Percentiles rank a stretch among this genome's conserved stretches.
Conservation (phyloP, 2,113 vertebrate genomes). For the Equus quagga region DNA sequence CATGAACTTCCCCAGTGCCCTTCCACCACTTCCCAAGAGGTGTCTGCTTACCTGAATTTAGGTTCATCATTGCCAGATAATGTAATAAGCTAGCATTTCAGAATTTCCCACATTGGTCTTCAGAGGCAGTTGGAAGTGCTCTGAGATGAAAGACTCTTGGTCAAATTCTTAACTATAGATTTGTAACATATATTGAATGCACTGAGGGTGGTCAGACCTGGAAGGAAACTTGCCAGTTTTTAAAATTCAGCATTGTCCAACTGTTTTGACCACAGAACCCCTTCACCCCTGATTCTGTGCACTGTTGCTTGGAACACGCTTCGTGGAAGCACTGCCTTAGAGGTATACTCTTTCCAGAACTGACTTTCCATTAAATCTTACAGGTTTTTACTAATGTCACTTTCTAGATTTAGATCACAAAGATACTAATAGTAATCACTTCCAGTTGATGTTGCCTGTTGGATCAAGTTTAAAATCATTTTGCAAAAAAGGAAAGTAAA, state of each 20-base stretch:
- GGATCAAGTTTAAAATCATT: conserved; percentile 45
- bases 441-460: background rate
- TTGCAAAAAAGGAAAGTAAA: conserved; percentile 53
- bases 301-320: conserved; percentile 8
- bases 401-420: conserved; percentile 40
- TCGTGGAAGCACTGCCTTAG: background rate
- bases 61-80: background rate
- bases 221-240: background rate
- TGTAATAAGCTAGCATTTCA: background rate
- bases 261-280: background rate
- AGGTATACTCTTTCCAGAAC: background rate
- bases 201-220: background rate
- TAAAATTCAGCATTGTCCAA: background rate
- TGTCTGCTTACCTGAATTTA: background rate
- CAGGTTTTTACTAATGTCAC: background rate
- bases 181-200: background rate
- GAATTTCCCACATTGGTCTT: background rate
- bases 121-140: background rate
- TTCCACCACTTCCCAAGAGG: background rate
- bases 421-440: conserved; percentile 7
- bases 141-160: conserved; percentile 12
- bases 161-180: background rate
- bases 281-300: background rate
- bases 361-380: background rate
- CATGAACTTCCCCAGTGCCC: background rate